Conservation (phyloP, 92 coral and sea anemone genomes). For the Parazoanthus darwini region DNA sequence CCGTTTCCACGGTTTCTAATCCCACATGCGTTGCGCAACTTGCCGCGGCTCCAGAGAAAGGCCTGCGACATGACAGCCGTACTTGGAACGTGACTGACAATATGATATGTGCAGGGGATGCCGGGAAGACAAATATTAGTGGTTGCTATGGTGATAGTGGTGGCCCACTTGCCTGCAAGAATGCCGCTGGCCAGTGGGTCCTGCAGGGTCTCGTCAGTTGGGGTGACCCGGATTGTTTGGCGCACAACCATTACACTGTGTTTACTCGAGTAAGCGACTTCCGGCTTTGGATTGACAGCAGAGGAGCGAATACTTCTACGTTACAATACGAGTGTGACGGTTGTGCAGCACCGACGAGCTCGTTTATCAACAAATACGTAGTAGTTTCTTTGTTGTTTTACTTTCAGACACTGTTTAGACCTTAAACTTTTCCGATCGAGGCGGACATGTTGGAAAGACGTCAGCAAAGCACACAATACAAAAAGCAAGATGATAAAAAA, state of each 20-base stretch:
- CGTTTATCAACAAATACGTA: background rate
- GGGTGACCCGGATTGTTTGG: conserved; percentile 53
- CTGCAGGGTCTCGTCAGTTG: conserved; percentile 71
- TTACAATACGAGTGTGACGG: background rate
- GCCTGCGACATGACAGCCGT: conserved; percentile 4
- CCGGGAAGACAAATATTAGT: conserved; percentile 52
- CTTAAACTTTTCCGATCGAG: too few relatives aligned
- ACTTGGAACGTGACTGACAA: conserved; percentile 44
- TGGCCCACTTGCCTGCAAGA: conserved; percentile 61
- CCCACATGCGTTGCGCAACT: conserved; percentile 49
- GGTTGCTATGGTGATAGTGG: conserved; percentile 71
- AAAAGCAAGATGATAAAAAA: too few relatives aligned
- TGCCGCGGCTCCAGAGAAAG: conserved; percentile 18
- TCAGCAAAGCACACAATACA: too few relatives aligned
- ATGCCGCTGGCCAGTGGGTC: conserved; percentile 50
- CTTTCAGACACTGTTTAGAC: background rate
- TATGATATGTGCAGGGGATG: conserved; percentile 68
- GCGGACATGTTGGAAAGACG: too few relatives aligned
- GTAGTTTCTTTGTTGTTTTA: background rate
- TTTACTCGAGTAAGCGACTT: conserved; percentile 61
- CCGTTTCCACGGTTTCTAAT: conserved; percentile 51
- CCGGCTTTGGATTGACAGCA: conserved; percentile 55
- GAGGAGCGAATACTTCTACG: background rate
- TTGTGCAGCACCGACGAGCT: background rate
- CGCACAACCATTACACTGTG: conserved; percentile 49